Conservation (phyloP, 2,888 invertebrate genomes). For the Mycalesis mineus region DNA sequence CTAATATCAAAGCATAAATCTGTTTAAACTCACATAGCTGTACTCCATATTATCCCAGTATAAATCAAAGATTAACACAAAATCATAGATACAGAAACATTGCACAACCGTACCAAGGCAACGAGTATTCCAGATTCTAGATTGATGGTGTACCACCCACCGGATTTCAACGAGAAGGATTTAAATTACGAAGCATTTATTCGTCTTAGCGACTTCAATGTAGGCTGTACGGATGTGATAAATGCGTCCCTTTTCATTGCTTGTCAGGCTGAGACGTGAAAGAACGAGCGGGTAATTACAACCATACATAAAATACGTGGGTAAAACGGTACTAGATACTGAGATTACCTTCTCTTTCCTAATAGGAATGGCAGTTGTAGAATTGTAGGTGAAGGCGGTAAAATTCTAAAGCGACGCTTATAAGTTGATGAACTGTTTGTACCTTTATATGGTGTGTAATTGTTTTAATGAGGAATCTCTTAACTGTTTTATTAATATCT, state of each 20-base stretch:
- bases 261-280: constrained; percentile 48
- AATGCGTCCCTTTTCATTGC: constrained; percentile 62
- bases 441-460: background rate
- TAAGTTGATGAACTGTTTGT: background rate
- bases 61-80: constrained; percentile 1
- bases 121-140: constrained; percentile 39
- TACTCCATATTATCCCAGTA: background rate
- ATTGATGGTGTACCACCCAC: constrained; percentile 54
- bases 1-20: too few species aligned
- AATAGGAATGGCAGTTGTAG: constrained; percentile 24
- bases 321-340: constrained; percentile 27
- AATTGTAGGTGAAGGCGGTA: constrained; percentile 23
- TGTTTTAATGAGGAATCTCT: background rate
- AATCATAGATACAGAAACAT: constrained; percentile 10
- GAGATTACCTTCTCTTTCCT: constrained; percentile 24
- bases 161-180: constrained; percentile 51
- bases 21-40: too few species aligned
- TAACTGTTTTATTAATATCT: background rate
- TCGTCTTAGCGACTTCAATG: constrained; percentile 50
- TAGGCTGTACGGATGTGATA: constrained; percentile 53
- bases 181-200: constrained; percentile 63
- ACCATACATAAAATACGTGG: constrained; percentile 30
- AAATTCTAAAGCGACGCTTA: constrained; percentile 9
- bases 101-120: constrained; percentile 39
- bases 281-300: constrained; percentile 54